Conservation (phyloP, 1,140 invertebrate genomes). For the Eufriesea mexicana region DNA sequence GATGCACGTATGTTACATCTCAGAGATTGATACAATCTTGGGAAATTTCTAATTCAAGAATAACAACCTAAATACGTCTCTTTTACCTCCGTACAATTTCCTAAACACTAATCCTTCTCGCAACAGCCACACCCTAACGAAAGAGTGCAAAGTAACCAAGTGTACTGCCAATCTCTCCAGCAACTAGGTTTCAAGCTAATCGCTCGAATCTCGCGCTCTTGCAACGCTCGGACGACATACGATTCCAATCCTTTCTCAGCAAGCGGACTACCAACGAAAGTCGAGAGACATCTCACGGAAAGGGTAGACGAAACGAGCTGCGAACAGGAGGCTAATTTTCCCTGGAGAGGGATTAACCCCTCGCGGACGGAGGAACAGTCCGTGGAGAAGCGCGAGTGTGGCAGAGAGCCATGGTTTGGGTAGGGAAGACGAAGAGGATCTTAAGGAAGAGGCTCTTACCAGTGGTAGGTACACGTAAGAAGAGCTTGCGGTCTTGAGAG, state of each 20-base stretch:
- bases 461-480: slow-evolving; percentile 65
- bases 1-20: too few species aligned
- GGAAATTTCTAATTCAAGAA: too few species aligned
- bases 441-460: slow-evolving; percentile 59
- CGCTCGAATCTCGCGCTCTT: background rate
- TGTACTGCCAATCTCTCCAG: too few species aligned
- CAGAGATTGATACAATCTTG: too few species aligned
- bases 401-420: background rate
- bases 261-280: background rate
- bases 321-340: slow-evolving; percentile 61
- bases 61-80: too few species aligned
- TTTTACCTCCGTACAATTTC: too few species aligned
- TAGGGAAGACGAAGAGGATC: slow-evolving; percentile 47
- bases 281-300: slow-evolving; percentile 27
- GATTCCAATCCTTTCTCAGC: background rate
- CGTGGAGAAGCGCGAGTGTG: slow-evolving; percentile 39
- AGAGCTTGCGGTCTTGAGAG: slow-evolving; percentile 65
- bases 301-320: slow-evolving; percentile 50
- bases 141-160: too few species aligned
- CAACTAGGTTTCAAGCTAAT: background rate
- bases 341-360: slow-evolving; percentile 60
- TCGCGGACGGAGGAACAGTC: slow-evolving; percentile 36
- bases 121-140: too few species aligned
- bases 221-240: background rate
- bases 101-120: too few species aligned